Evolutionary conservation across 2,797 vertebrate genomes (phyloP).

Genomic region (Ambastaia sidthimunki): DNA sequence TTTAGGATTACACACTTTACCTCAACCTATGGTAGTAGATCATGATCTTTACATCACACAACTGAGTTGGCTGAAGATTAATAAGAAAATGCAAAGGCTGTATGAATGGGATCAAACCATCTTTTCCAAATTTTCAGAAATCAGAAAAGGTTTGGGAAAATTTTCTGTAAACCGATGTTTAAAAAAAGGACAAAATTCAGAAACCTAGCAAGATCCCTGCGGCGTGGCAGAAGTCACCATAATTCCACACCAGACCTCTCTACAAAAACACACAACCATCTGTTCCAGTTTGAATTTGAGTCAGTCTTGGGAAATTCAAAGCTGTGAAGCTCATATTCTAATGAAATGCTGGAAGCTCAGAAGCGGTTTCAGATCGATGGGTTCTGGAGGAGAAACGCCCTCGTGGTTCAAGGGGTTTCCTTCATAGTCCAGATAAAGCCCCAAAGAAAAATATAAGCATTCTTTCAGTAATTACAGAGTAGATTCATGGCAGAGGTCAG

Average conservation of each 20-base stretch:
- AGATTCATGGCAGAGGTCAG: slow-evolving; percentile 67
- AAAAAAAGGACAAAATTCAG: slow-evolving; percentile 20
- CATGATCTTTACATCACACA: not conserved
- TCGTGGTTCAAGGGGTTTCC: slow-evolving; percentile 74
- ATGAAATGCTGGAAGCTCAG: slow-evolving; percentile 70
- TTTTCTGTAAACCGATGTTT: slow-evolving; percentile 16
- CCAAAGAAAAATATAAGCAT: slow-evolving; percentile 62
- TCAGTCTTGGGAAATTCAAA: slow-evolving; percentile 68
- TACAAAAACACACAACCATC: slow-evolving; percentile 67
- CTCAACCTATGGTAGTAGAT: not conserved
- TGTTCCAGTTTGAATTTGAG: slow-evolving; percentile 71
- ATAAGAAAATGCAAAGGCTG: not conserved
- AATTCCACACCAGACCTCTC: slow-evolving; percentile 63
- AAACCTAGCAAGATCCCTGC: slow-evolving; percentile 48
- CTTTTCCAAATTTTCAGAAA: slow-evolving; percentile 29
- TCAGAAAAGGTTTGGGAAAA: slow-evolving; percentile 13
- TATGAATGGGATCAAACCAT: slow-evolving; percentile 18
- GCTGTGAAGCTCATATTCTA: slow-evolving; percentile 60
- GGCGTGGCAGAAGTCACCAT: slow-evolving; percentile 61
- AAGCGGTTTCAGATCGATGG: slow-evolving; percentile 78
- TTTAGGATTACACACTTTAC: no score
- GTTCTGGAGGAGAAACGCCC: slow-evolving; percentile 73
- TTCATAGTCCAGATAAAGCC: slow-evolving; percentile 65
- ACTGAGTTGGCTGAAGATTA: not conserved
- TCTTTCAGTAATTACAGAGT: slow-evolving; percentile 69